Conservation (phyloP, 2,113 vertebrate species). For the Benitochromis conjunctus region DNA sequence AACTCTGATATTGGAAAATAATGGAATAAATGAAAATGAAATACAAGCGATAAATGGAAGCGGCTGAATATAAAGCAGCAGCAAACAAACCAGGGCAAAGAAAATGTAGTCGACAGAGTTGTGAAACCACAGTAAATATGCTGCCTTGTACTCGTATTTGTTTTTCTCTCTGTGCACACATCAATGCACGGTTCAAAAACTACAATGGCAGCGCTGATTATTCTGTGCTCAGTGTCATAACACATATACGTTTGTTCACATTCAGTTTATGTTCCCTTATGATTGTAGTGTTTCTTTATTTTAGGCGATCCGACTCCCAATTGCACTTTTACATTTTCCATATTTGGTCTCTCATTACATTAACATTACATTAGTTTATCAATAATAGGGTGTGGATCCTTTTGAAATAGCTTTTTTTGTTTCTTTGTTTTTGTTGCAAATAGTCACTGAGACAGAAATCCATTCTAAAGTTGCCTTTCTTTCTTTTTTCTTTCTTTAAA, state of each 20-base stretch:
- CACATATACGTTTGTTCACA: not conserved
- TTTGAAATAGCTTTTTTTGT: not conserved
- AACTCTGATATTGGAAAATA: constrained; percentile 29
- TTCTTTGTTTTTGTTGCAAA: not conserved
- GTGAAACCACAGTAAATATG: not conserved
- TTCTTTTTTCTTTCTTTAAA: not conserved
- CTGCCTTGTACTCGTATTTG: not conserved
- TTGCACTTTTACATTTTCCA: not conserved
- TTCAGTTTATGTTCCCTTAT: not conserved
- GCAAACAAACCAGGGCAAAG: not conserved
- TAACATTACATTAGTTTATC: not conserved
- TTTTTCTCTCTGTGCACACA: constrained; percentile 2
- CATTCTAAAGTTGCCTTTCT: not conserved
- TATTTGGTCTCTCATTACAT: not conserved
- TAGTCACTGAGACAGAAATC: not conserved
- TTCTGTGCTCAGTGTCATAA: constrained; percentile 28
- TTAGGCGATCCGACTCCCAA: not conserved
- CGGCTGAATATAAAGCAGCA: constrained; percentile 13
- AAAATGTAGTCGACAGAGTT: not conserved
- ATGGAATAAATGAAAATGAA: constrained; percentile 48
- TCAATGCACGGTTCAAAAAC: constrained; percentile 9
- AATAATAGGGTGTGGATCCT: not conserved
- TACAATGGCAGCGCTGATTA: not conserved
- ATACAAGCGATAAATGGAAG: constrained; percentile 1
- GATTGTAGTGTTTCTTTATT: constrained; percentile 7